A percentile compares a stretch with the other conserved stretches of the same genome.
These are phyloP conservation scores for Chloebia gouldiae DNA, from an alignment of 2,113 vertebrate species.

Conservation along the genomic window DNA sequence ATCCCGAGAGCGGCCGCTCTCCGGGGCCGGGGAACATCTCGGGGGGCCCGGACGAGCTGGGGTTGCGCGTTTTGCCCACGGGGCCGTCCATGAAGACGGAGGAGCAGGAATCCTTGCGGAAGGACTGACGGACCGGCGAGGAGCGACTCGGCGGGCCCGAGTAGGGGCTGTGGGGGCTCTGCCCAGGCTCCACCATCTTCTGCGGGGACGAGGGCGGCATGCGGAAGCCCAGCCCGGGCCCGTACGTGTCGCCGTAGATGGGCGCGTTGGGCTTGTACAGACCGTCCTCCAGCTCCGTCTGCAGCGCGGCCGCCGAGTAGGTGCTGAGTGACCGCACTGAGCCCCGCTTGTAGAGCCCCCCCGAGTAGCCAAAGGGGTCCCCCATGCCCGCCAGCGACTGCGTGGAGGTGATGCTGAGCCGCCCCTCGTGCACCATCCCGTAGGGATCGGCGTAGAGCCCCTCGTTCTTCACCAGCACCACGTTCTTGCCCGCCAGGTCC, in stretches of 20 bases:
- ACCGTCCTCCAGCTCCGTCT: constrained; percentile 90
- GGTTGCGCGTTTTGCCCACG: too few species aligned
- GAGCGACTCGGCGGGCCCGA: constrained; percentile 88
- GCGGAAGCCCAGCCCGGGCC: constrained; percentile 85
- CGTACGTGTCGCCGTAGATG: constrained; percentile 86
- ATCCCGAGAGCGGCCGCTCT: constrained; percentile 79
- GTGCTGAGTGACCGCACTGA: constrained; percentile 95
- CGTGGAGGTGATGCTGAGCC: constrained; percentile 93
- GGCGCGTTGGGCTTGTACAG: constrained; percentile 89
- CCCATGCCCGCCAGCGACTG: constrained; percentile 87
- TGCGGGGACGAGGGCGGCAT: constrained; percentile 93
- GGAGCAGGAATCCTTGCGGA: constrained; percentile 94
- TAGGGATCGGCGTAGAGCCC: constrained; percentile 93
- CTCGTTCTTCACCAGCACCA: constrained; percentile 94
- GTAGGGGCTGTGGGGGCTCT: constrained; percentile 84
- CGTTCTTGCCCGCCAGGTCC: constrained; percentile 88
- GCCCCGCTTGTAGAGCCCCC: constrained; percentile 91
- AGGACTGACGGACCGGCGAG: constrained; percentile 90
- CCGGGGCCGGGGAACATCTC: constrained; percentile 84
- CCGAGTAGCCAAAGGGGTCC: constrained; percentile 90
- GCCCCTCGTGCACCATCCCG: constrained; percentile 89
- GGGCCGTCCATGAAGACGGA: constrained; percentile 92
- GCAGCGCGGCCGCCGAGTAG: constrained; percentile 91
- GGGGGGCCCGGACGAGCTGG: constrained; percentile 79
- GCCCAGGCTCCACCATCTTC: constrained; percentile 85